A percentile compares a stretch with the other conserved stretches of the same genome.
phyloP scores from a whole-genome alignment of 2,113 vertebrate species.

The Embiotoca jacksoni region DNA sequence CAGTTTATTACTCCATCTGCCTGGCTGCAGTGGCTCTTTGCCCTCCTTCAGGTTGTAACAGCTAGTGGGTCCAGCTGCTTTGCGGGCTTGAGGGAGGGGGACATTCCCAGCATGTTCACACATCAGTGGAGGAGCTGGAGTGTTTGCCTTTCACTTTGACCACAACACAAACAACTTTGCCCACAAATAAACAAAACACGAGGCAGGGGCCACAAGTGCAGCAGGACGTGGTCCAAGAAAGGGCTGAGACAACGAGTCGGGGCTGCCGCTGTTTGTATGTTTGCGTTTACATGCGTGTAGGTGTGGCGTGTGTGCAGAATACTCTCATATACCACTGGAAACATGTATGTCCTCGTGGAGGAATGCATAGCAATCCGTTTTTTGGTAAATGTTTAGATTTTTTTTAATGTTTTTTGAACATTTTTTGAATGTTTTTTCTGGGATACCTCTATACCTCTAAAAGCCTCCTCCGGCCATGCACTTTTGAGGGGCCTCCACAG shows the following conservation, averaged over 20 bases:
- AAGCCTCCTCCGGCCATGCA: conserved; percentile 45
- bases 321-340: conserved; percentile 24
- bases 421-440: conserved; percentile 38
- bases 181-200: conserved; percentile 81
- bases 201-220: conserved; percentile 66
- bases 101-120: conserved; percentile 70
- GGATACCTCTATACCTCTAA: conserved; percentile 34
- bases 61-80: conserved; percentile 56
- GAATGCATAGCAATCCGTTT: conserved; percentile 1
- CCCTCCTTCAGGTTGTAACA: conserved; percentile 21
- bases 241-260: conserved; percentile 26
- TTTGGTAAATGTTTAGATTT: background rate
- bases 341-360: conserved; percentile 22
- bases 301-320: conserved; percentile 14
- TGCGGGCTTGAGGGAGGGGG: conserved; percentile 31
- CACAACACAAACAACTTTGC: conserved; percentile 81
- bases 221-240: conserved; percentile 60
- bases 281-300: conserved; percentile 19
- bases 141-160: conserved; percentile 79
- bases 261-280: conserved; percentile 24
- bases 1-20: background rate
- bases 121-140: conserved; percentile 69
- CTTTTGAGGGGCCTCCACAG: conserved; percentile 67
- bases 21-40: conserved; percentile 16
- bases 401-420: conserved; percentile 11